A percentile compares a stretch with the other conserved stretches of the same genome.
Evolutionary conservation across 2,113 vertebrate genomes (phyloP).

Genomic region (Anguilla rostrata): DNA sequence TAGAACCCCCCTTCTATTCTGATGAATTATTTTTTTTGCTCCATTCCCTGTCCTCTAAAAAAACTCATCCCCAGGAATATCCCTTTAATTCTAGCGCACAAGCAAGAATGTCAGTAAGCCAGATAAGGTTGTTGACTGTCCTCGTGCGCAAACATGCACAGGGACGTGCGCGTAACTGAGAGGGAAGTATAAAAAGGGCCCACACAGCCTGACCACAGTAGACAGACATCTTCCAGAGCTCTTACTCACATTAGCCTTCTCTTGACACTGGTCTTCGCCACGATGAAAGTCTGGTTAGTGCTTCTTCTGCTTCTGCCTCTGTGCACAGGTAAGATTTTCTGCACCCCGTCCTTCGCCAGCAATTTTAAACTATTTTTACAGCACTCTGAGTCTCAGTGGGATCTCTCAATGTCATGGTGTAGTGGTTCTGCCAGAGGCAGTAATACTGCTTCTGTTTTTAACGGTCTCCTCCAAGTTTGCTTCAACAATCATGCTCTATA

Average conservation of each 20-base stretch:
- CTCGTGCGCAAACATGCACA: background rate
- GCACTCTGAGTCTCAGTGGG: background rate
- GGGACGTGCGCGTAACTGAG: background rate
- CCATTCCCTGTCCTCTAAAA: background rate
- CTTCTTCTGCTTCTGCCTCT: constrained; percentile 49
- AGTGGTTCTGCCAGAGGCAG: too few relatives aligned
- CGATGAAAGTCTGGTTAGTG: constrained; percentile 45
- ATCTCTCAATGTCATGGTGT: background rate
- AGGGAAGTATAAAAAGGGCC: background rate
- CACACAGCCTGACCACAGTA: background rate
- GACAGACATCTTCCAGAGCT: background rate
- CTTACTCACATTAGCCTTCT: background rate
- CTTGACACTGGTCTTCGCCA: background rate
- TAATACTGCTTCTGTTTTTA: background rate
- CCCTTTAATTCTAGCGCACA: background rate
- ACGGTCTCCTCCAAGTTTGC: background rate
- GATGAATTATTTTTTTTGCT: background rate
- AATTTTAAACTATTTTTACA: background rate
- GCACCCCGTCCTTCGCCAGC: background rate
- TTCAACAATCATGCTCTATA: background rate
- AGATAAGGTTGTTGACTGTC: background rate
- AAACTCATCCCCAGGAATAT: background rate
- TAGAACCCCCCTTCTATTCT: background rate
- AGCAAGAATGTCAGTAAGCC: background rate
- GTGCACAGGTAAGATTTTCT: constrained; percentile 32